A percentile compares a stretch with the other conserved stretches of the same genome.
These are phyloP conservation scores for Onychomys torridus DNA, from an alignment of 2,797 vertebrate genomes.

Conservation along the genomic window DNA sequence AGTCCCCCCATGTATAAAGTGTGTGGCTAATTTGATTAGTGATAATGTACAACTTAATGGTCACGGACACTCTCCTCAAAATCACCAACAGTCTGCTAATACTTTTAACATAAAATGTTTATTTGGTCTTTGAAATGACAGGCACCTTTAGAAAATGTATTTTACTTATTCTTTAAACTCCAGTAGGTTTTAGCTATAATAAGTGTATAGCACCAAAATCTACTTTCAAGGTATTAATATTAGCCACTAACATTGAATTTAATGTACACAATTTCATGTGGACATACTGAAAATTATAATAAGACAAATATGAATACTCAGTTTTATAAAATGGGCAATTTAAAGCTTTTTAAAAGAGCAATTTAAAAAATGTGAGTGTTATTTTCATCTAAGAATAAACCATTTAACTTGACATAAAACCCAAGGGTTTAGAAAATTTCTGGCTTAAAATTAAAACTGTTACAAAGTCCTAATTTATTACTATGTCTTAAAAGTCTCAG, in stretches of 20 bases:
- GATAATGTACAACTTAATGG: neutral
- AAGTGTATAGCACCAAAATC: slow-evolving; percentile 74
- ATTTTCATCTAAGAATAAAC: slow-evolving; percentile 63
- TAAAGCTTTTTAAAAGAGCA: slow-evolving; percentile 68
- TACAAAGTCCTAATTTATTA: slow-evolving; percentile 58
- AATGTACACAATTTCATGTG: slow-evolving; percentile 47
- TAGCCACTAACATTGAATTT: neutral
- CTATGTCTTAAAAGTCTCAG: slow-evolving; percentile 56
- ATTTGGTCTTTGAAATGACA: slow-evolving; percentile 79
- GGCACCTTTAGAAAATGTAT: slow-evolving; percentile 64
- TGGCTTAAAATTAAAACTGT: slow-evolving; percentile 77
- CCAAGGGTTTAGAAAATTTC: slow-evolving; percentile 61
- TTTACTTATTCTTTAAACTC: slow-evolving; percentile 59
- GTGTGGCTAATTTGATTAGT: slow-evolving; percentile 26
- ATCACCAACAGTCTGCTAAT: slow-evolving; percentile 10
- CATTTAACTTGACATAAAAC: slow-evolving; percentile 35
- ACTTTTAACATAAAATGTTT: slow-evolving; percentile 77
- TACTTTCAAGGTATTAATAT: slow-evolving; percentile 43
- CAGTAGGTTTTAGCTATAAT: slow-evolving; percentile 72
- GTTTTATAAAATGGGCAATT: slow-evolving; percentile 69
- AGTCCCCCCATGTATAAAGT: neutral
- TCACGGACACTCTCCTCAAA: slow-evolving; percentile 12
- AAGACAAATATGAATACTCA: slow-evolving; percentile 58
- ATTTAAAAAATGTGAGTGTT: slow-evolving; percentile 70
- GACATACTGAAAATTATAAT: slow-evolving; percentile 58